Evolutionary conservation across 2,888 invertebrate genomes (phyloP), one percentile per base, ranked within the genome.

Genomic region (Epiperipatus broadwayi): DNA sequence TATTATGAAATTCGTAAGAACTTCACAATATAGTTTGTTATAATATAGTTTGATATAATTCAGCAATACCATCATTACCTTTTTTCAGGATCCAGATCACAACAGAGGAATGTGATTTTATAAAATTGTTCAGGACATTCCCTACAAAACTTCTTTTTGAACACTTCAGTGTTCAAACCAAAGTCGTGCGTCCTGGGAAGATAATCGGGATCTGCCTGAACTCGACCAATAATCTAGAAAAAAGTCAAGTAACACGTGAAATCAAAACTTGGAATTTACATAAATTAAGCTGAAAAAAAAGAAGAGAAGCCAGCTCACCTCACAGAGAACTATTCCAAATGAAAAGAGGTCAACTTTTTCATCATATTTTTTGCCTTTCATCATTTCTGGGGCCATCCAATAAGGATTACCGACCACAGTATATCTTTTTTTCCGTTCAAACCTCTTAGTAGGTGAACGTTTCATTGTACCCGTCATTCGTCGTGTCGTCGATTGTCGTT

Each of bases 361-460:
- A 54, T 91, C 89, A 57, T 91, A 91, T 47, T 80, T 79, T 52
- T 83, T 79, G 15, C 87, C 87, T 57, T 80, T 84, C 81, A 91
- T 83, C 91, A 91, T 91, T 61, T 91, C 91, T 1, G 91, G 91
- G 0, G 91, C 91, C 91, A 91, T 91, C 87, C 89, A 91, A 60
- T 87, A 91, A 1, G 91, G 89, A 66, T 85, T 89, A 2, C 91
- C 91, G 0, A 91, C 91, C 20, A 91, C 87, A 0, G 89, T 91
- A 58, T 89, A 89, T 10, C 89, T 68, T 55, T 87, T 87, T 48
- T 81, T 70, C 0, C 84, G 64, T 49, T 76, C 72, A 35, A 68
- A 66, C 35, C 71, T 72, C 43, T 75, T 69, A 18, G 44, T 44
- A 36, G 63, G 63, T 41, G 65, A 61, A 4, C 8, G 15, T 31